Base-by-base conservation (phyloP, 2,797 vertebrate genomes). In the Tenualosa ilisha region DNA sequence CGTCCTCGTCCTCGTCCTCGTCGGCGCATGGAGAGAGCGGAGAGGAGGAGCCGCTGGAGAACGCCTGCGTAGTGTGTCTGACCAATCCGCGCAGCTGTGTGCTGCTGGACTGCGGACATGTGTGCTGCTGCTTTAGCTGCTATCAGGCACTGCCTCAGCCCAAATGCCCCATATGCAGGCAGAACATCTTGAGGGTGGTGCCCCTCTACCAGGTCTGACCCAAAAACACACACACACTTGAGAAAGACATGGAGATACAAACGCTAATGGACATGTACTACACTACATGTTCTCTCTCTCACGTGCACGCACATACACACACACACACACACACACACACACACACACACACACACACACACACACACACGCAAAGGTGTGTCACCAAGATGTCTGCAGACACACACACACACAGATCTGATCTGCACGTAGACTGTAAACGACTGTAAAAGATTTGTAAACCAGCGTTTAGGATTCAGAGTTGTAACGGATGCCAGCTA, bases 41-140 rank as follows among this genome's bases (percentile, higher is more conserved):
- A 13, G 84, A 68, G 0, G 91, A 91, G 0, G 84, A 86, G 2
- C 31, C 13, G 0, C 37, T 83, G 0, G 93, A 94, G 83, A 95
- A 95, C 0, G 65, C 89, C 0, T 98, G 97, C 0, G 93, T 97
- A 82, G 93, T 97, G 84, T 98, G 97, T 92, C 91, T 97, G 86
- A 90, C 65, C 0, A 94, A 87, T 68, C 95, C 94, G 7, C 95
- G 96, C 0, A 91, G 95, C 87, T 97, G 97, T 0, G 94, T 97
- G 49, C 90, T 98, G 53, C 88, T 98, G 88, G 89, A 96, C 84
- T 97, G 97, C 0, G 97, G 97, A 53, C 97, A 98, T 12, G 95
- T 97, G 37, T 98, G 97, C 93, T 97, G 96, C 92, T 97, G 97
- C 92, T 93, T 94, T 86, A 89, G 72, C 81, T 98, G 97, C 92